Conservation (phyloP, 2,797 vertebrate genomes). For the Cynopterus sphinx region DNA sequence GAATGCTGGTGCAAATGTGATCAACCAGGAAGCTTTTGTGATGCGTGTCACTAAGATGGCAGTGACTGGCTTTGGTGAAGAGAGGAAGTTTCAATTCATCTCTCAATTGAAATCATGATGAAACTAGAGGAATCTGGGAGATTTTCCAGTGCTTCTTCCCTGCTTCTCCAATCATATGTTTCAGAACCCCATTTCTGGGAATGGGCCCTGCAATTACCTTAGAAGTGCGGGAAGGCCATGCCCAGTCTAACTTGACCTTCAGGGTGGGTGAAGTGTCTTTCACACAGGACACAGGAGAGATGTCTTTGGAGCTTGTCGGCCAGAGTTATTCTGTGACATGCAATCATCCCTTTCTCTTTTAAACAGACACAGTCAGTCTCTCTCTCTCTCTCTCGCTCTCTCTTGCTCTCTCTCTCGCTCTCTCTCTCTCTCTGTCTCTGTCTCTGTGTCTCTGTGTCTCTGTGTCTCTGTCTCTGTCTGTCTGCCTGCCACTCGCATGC, state of each 20-base stretch:
- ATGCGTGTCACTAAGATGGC: constrained; percentile 13
- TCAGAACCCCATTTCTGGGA: constrained; percentile 49
- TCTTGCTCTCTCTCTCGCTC: too few relatives aligned
- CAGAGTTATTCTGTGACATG: constrained; percentile 34
- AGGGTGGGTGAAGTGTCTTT: constrained; percentile 29
- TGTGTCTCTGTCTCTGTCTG: too few relatives aligned
- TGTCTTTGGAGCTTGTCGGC: constrained; percentile 2
- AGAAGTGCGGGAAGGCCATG: background rate
- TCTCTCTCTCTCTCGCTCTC: too few relatives aligned
- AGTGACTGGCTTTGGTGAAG: background rate
- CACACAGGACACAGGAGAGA: background rate
- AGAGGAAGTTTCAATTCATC: constrained; percentile 57
- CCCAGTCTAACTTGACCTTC: constrained; percentile 45
- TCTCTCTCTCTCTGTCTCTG: too few relatives aligned
- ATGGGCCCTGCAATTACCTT: background rate
- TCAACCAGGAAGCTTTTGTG: constrained; percentile 10
- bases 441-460: too few relatives aligned
- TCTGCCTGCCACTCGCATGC: too few relatives aligned
- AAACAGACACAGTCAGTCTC: background rate
- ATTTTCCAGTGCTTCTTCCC: constrained; percentile 17
- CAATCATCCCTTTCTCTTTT: constrained; percentile 57
- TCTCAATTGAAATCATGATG: constrained; percentile 44
- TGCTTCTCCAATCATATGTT: constrained; percentile 4
- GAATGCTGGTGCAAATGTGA: background rate
- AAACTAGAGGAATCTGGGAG: constrained; percentile 40